Conservation (phyloP, 2,888 invertebrate genomes). For the Lasioglossum morio region DNA sequence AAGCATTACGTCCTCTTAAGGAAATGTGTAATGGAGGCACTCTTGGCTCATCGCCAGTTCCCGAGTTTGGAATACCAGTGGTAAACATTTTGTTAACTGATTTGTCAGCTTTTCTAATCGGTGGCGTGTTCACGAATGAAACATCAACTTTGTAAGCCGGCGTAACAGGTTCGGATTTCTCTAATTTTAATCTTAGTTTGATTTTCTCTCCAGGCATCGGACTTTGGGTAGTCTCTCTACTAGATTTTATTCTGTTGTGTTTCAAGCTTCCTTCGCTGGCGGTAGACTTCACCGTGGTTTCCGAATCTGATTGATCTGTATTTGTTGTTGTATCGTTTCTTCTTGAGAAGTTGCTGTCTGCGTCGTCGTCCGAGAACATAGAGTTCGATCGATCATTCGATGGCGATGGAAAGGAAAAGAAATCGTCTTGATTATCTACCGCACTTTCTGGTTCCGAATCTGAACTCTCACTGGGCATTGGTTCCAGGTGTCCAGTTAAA, state of each 20-base stretch:
- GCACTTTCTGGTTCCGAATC: slow-evolving; percentile 86
- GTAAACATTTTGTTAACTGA: slow-evolving; percentile 85
- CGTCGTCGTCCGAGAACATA: slow-evolving; percentile 87
- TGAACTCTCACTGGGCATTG: slow-evolving; percentile 89
- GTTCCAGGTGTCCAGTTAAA: slow-evolving; percentile 93
- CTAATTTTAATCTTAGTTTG: slow-evolving; percentile 92
- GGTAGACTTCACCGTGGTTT: slow-evolving; percentile 86
- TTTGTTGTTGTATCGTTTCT: slow-evolving; percentile 85
- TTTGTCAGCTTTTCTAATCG: slow-evolving; percentile 84
- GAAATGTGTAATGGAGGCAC: slow-evolving; percentile 96
- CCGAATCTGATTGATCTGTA: slow-evolving; percentile 87
- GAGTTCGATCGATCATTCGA: slow-evolving; percentile 85
- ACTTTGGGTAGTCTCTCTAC: slow-evolving; percentile 82
- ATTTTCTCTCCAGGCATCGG: slow-evolving; percentile 89
- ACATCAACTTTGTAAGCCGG: slow-evolving; percentile 93
- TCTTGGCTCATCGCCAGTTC: slow-evolving; percentile 88
- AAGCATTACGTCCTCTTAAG: slow-evolving; percentile 91
- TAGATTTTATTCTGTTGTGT: slow-evolving; percentile 81
- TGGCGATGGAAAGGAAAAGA: slow-evolving; percentile 85
- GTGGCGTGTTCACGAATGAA: slow-evolving; percentile 88
- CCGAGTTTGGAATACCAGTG: slow-evolving; percentile 79
- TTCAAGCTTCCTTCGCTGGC: slow-evolving; percentile 87
- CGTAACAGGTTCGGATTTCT: slow-evolving; percentile 92
- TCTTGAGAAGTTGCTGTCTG: slow-evolving; percentile 87
- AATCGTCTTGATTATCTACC: slow-evolving; percentile 84